These are phyloP conservation scores for Pantherophis vulpinus DNA, from an alignment of 2,797 vertebrate species.

Conservation along the genomic window DNA sequence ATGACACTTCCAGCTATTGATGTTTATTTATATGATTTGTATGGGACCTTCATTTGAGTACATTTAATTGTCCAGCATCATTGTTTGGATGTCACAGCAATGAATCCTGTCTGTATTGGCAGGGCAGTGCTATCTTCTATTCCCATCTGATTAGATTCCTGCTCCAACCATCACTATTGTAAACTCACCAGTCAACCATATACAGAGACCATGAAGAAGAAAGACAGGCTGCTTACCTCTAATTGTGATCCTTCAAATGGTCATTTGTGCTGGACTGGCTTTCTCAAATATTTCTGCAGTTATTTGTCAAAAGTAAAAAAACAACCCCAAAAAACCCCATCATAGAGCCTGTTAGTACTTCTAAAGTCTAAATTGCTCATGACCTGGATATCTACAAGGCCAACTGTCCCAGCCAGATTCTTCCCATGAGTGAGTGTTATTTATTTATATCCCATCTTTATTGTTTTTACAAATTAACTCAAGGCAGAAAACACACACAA, in stretches of 20 bases:
- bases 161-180: not conserved
- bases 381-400: not conserved
- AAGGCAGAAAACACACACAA: not conserved
- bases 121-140: not conserved
- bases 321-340: not conserved
- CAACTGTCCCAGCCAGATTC: not conserved
- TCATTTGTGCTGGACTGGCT: not conserved
- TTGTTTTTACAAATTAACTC: not conserved
- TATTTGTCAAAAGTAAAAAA: not conserved
- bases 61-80: not conserved
- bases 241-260: not conserved
- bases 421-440: not conserved
- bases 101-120: not conserved
- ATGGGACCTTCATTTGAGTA: not conserved
- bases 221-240: too few species aligned
- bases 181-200: too few species aligned
- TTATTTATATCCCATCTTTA: not conserved
- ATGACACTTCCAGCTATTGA: not conserved
- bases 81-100: not conserved
- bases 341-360: not conserved
- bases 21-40: not conserved
- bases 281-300: not conserved
- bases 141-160: not conserved
- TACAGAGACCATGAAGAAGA: too few species aligned
- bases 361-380: not conserved